Conservation (phyloP, 2,888 invertebrate species). For the Nowickia ferox region DNA sequence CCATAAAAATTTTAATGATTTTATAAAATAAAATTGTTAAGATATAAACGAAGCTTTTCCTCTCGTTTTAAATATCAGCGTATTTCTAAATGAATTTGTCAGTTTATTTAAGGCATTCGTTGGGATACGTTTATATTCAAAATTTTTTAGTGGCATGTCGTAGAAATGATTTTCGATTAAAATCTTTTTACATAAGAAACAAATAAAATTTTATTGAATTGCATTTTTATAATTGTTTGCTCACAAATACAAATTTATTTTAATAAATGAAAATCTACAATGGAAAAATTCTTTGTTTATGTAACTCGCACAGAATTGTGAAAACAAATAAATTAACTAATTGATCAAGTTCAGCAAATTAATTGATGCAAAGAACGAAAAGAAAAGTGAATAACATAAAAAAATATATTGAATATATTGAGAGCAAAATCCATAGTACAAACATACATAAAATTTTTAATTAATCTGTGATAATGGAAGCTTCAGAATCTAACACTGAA, state of each 20-base stretch:
- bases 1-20: constrained; percentile 44
- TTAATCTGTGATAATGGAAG: constrained; percentile 52
- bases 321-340: constrained; percentile 38
- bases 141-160: neutral
- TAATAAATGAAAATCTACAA: constrained; percentile 8
- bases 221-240: constrained; percentile 18
- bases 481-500: constrained; percentile 34
- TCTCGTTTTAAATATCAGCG: constrained; percentile 55
- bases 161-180: constrained; percentile 32
- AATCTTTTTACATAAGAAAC: constrained; percentile 14
- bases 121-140: constrained; percentile 39
- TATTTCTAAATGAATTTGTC: constrained; percentile 30
- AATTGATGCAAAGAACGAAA: constrained; percentile 28
- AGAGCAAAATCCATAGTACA: neutral
- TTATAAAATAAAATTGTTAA: constrained; percentile 32
- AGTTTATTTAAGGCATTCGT: constrained; percentile 52
- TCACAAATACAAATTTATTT: constrained; percentile 31
- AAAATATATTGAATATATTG: neutral
- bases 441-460: neutral
- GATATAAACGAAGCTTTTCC: constrained; percentile 16
- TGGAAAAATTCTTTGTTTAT: constrained; percentile 26
- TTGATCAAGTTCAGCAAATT: constrained; percentile 43
- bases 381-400: constrained; percentile 25
- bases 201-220: constrained; percentile 34
- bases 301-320: neutral